phyloP scores from a whole-genome alignment of 2,113 vertebrate genomes.

The Saccopteryx leptura region DNA sequence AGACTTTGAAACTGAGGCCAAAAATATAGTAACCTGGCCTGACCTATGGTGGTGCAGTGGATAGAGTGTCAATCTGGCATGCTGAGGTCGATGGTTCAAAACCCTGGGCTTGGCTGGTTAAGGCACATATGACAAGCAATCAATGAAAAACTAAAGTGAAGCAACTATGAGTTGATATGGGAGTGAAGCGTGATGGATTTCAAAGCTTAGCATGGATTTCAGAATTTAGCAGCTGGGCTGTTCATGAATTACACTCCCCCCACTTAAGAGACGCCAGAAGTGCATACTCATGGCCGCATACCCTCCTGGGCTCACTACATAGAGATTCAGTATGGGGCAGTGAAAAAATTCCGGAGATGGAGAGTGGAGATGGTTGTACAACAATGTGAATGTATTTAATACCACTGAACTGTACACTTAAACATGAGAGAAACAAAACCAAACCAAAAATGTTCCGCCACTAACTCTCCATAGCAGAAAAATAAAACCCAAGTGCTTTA shows the following conservation, averaged over 20 bases:
- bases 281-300: not conserved
- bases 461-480: not conserved
- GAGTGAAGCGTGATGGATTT: not conserved
- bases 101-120: too few relatives aligned
- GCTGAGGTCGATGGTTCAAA: too few relatives aligned
- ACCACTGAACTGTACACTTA: not conserved
- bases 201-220: not conserved
- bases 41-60: not conserved
- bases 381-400: not conserved
- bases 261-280: not conserved
- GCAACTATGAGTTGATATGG: not conserved
- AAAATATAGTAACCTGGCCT: not conserved
- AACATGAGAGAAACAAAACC: slow-evolving; percentile 1
- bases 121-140: too few relatives aligned
- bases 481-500: not conserved
- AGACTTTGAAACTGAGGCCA: not conserved
- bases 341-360: not conserved
- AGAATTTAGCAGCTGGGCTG: not conserved
- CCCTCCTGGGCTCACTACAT: not conserved
- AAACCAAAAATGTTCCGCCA: slow-evolving; percentile 3
- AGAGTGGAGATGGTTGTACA: not conserved
- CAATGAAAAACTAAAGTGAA: not conserved
- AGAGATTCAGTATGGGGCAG: not conserved
- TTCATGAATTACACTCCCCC: not conserved
- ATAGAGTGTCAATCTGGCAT: too few relatives aligned